Conservation (phyloP, 2,797 vertebrate species). For the Syncerus caffer region DNA sequence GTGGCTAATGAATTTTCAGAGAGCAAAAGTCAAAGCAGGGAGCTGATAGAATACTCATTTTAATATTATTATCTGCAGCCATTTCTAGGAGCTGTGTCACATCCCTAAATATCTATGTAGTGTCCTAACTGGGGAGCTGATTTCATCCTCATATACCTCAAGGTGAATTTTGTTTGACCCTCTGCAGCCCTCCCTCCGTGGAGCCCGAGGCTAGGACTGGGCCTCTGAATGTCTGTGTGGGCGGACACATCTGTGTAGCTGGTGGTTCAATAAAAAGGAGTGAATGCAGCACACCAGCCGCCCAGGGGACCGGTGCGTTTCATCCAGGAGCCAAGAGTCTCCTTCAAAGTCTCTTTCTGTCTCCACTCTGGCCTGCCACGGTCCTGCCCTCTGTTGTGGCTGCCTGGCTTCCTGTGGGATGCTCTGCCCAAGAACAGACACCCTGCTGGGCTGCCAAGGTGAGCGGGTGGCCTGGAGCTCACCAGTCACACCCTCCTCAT, state of each 20-base stretch:
- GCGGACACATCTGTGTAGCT: conserved; percentile 56
- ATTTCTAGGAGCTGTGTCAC: not conserved
- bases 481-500: not conserved
- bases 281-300: not conserved
- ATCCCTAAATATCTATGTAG: not conserved
- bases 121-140: not conserved
- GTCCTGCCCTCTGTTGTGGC: not conserved
- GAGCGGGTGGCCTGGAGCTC: not conserved
- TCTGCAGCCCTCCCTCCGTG: not conserved
- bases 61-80: not conserved
- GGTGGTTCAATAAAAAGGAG: conserved; percentile 47
- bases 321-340: conserved; percentile 59
- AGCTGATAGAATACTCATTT: not conserved
- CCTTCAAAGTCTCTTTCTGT: conserved; percentile 56
- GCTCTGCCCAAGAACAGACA: not conserved
- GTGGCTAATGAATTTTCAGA: not conserved
- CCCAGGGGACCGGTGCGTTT: not conserved
- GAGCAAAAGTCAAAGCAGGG: not conserved
- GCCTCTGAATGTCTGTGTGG: conserved; percentile 19
- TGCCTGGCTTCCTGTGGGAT: conserved; percentile 54
- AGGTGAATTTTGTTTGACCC: not conserved
- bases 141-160: not conserved
- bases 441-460: not conserved
- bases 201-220: not conserved
- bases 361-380: not conserved